Conservation (phyloP, 2,888 invertebrate species). For the Sepioteuthis lessoniana region DNA sequence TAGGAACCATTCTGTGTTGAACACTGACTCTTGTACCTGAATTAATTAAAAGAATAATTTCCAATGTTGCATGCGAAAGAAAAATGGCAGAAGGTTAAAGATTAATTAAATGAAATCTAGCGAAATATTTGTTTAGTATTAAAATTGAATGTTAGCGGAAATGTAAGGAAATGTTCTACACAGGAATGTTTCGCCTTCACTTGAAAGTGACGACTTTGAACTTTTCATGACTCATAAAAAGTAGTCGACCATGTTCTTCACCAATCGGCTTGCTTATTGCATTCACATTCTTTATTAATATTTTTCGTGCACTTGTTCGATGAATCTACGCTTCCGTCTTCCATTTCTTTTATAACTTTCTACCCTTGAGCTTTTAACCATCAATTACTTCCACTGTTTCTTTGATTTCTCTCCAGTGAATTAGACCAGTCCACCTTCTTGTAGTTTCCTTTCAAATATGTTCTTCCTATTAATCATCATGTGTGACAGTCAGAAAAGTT, state of each 20-base stretch:
- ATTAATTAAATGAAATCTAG: background rate
- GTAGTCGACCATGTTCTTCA: background rate
- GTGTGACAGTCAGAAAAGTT: too few relatives aligned
- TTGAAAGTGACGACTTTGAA: background rate
- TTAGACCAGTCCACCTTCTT: too few relatives aligned
- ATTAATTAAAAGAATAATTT: constrained; percentile 33
- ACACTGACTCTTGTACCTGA: background rate
- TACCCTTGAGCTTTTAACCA: background rate
- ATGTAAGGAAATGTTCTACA: background rate
- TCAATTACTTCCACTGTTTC: too few relatives aligned
- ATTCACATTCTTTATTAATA: background rate
- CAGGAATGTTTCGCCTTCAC: background rate
- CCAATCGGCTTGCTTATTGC: background rate
- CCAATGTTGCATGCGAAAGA: background rate
- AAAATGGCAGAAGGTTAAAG: background rate
- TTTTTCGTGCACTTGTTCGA: background rate
- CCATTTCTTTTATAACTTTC: background rate
- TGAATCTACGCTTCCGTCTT: too few relatives aligned
- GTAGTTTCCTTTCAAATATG: too few relatives aligned
- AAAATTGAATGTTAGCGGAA: constrained; percentile 11
- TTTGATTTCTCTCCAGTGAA: too few relatives aligned
- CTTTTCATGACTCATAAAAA: background rate
- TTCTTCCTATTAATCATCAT: too few relatives aligned
- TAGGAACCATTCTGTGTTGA: background rate
- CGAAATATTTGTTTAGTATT: constrained; percentile 21